These are phyloP conservation scores for Perdita meconis DNA, from an alignment of 2,888 invertebrate genomes.

Conservation along the genomic window DNA sequence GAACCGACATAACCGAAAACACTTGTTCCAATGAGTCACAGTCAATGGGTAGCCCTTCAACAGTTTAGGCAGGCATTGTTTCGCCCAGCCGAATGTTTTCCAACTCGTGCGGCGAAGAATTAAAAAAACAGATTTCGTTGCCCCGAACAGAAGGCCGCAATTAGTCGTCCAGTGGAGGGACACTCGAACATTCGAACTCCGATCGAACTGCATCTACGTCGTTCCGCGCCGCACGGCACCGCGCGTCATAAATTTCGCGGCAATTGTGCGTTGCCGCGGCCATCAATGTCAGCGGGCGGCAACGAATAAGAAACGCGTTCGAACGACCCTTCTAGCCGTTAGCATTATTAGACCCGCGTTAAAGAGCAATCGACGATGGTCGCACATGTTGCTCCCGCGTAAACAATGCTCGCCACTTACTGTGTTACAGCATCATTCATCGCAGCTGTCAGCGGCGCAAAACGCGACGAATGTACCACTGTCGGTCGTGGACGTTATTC, in stretches of 20 bases:
- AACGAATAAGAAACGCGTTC: constrained; percentile 8
- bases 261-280: background rate
- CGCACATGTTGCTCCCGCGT: constrained; percentile 59
- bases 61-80: no score
- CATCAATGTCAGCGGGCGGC: background rate
- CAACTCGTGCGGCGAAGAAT: no score
- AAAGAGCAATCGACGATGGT: constrained; percentile 57
- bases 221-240: background rate
- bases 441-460: constrained; percentile 65
- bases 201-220: background rate
- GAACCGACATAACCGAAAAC: no score
- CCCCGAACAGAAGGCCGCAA: no score
- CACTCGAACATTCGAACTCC: no score
- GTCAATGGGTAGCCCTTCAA: no score
- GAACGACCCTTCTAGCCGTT: background rate
- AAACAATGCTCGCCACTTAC: constrained; percentile 68
- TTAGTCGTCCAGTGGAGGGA: no score
- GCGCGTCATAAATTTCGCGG: background rate
- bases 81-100: no score
- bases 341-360: constrained; percentile 45
- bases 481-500: constrained; percentile 49
- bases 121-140: no score
- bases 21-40: no score
- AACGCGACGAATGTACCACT: constrained; percentile 35
- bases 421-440: constrained; percentile 61